Percentiles rank a stretch among this genome's conserved stretches.
Evolutionary conservation across 2,888 invertebrate genomes (phyloP).

Genomic region (Polydesmus complanatus): DNA sequence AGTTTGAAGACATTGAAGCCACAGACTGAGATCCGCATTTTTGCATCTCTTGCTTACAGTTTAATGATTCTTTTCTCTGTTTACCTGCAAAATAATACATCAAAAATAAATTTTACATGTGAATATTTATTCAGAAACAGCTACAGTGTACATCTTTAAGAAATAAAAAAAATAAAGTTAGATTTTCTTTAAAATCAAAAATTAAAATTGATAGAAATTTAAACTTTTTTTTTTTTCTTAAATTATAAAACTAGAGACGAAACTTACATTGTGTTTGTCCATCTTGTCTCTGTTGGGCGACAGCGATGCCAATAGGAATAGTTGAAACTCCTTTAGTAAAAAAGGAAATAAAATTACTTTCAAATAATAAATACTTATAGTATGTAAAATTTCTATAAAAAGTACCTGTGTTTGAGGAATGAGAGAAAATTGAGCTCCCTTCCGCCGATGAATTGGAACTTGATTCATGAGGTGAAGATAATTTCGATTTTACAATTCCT

Average conservation of each 20-base stretch:
- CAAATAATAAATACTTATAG: not conserved
- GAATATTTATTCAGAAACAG: too few species aligned
- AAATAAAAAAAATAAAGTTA: too few species aligned
- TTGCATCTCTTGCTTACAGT: not conserved
- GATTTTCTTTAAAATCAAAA: too few species aligned
- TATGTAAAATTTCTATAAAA: too few species aligned
- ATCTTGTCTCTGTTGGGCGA: slow-evolving; percentile 53
- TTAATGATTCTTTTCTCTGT: not conserved
- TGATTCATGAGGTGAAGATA: not conserved
- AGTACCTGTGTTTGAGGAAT: not conserved
- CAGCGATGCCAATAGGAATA: slow-evolving; percentile 72
- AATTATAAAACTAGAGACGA: too few species aligned
- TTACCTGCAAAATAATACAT: too few species aligned
- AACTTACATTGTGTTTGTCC: slow-evolving; percentile 5
- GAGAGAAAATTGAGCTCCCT: not conserved
- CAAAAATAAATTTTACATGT: too few species aligned
- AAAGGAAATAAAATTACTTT: slow-evolving; percentile 1
- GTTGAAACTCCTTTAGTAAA: slow-evolving; percentile 19
- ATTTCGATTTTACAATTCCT: not conserved
- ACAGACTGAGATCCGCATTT: not conserved
- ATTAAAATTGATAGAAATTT: too few species aligned
- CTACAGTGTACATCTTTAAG: too few species aligned
- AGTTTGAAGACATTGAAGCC: not conserved
- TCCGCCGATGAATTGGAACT: not conserved
- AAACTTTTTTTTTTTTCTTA: too few species aligned